phyloP scores from a whole-genome alignment of 2,113 vertebrate genomes.

The Sapayoa aenigma region DNA sequence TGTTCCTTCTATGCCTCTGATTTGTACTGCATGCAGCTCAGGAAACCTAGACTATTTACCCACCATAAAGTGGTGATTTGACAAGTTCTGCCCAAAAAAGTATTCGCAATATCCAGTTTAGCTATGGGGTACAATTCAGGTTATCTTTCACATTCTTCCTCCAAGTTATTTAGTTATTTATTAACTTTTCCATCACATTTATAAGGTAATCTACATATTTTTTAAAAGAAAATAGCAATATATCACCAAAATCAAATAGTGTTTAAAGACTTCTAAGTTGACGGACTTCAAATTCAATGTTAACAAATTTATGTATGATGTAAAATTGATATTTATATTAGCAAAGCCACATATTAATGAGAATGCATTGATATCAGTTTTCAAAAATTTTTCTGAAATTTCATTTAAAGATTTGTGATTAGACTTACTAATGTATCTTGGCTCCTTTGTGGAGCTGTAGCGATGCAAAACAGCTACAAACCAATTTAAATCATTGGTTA shows the following conservation, averaged over 20 bases:
- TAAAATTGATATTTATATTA: neutral
- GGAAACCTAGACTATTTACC: neutral
- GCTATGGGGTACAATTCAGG: neutral
- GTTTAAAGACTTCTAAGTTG: neutral
- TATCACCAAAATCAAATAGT: neutral
- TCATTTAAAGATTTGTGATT: neutral
- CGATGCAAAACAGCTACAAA: conserved; percentile 10
- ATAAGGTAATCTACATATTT: neutral
- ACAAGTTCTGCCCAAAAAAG: neutral
- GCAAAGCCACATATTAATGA: neutral
- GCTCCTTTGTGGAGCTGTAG: neutral
- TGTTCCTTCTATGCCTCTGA: neutral
- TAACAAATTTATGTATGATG: neutral
- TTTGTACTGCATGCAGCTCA: neutral
- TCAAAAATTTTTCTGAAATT: neutral
- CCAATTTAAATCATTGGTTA: neutral
- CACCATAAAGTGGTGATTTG: neutral
- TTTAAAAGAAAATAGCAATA: neutral
- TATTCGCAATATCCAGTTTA: neutral
- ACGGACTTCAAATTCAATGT: neutral
- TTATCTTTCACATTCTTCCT: neutral
- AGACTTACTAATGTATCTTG: neutral
- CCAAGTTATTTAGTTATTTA: neutral
- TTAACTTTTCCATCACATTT: neutral
- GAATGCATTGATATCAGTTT: neutral